These are phyloP conservation scores for Hanleya hanleyi DNA, from an alignment of 2,888 invertebrate genomes.

Conservation along the genomic window DNA sequence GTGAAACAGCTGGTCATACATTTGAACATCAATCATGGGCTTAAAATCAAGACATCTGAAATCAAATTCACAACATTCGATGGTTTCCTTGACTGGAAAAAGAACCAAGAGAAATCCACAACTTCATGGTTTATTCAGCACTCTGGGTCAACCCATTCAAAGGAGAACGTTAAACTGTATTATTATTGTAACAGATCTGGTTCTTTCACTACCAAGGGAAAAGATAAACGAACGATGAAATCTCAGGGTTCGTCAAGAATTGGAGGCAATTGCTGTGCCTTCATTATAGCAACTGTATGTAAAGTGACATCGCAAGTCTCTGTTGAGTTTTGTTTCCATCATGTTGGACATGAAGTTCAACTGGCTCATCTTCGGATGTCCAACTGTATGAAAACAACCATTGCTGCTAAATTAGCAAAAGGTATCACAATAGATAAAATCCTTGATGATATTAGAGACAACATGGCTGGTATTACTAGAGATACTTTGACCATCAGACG, in stretches of 20 bases:
- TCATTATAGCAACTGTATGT: neutral
- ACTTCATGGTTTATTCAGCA: neutral
- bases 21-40: neutral
- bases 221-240: neutral
- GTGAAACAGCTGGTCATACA: neutral
- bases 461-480: neutral
- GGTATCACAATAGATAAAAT: neutral
- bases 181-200: neutral
- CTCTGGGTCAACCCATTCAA: neutral
- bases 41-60: neutral
- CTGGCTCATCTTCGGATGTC: neutral
- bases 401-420: neutral
- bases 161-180: neutral
- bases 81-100: neutral
- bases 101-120: neutral
- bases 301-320: neutral
- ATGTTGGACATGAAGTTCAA: neutral
- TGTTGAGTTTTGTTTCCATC: neutral
- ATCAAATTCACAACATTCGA: neutral
- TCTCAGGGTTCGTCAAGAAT: neutral
- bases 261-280: neutral
- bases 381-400: neutral
- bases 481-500: neutral
- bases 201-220: neutral
- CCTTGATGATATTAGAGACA: neutral